phyloP scores from a whole-genome alignment of 2,797 vertebrate genomes.

The Bryconaethiops microstoma region DNA sequence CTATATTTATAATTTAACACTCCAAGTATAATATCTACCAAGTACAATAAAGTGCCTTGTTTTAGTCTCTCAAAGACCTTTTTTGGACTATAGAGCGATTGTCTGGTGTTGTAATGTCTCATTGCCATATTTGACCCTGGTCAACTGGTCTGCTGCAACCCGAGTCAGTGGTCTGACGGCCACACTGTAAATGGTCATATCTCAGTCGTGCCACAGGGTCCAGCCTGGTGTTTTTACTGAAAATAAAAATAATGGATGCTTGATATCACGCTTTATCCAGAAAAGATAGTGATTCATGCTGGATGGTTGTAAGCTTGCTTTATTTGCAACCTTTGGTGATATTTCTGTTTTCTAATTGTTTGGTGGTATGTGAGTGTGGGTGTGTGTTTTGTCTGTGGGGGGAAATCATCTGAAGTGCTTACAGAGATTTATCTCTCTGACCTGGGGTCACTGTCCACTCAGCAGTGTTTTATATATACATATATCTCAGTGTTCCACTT shows the following conservation, averaged over 20 bases:
- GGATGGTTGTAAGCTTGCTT: neutral
- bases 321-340: neutral
- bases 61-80: neutral
- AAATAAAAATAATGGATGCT: neutral
- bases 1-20: too few relatives aligned
- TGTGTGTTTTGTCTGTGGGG: too few relatives aligned
- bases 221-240: neutral
- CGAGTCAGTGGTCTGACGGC: neutral
- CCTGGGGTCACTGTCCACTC: constrained; percentile 9
- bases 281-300: neutral
- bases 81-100: neutral
- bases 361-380: neutral
- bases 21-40: neutral
- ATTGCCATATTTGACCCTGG: constrained; percentile 17
- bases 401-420: neutral
- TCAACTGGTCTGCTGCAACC: neutral
- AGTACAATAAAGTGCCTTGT: neutral
- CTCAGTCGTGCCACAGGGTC: neutral
- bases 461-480: constrained; percentile 41
- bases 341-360: neutral
- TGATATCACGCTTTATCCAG: neutral
- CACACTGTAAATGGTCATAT: neutral
- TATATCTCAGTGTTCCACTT: constrained; percentile 28
- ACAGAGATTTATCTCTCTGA: neutral
- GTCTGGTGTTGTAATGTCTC: neutral